Conservation (phyloP, 2,888 invertebrate species). For the Thysanoteuthis rhombus region DNA sequence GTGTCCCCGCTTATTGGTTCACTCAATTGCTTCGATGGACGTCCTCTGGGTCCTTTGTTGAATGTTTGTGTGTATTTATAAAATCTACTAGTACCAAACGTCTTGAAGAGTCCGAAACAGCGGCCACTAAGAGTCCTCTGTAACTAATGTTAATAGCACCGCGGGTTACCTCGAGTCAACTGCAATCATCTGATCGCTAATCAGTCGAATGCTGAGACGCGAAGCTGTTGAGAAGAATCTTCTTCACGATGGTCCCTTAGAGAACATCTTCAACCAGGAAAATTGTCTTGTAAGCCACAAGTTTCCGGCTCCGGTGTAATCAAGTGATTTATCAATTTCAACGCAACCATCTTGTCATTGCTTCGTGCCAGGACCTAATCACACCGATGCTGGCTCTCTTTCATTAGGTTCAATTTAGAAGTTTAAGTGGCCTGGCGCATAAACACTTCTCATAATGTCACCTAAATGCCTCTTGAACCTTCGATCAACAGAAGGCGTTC, state of each 20-base stretch:
- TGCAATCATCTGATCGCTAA: background rate
- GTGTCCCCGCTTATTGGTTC: too few species aligned
- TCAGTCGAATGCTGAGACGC: background rate
- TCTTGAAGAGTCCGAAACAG: too few species aligned
- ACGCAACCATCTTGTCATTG: background rate
- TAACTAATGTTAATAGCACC: too few species aligned
- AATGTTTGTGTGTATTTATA: too few species aligned
- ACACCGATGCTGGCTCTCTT: background rate
- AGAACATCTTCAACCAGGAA: background rate
- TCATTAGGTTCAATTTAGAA: background rate
- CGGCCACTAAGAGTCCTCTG: too few species aligned
- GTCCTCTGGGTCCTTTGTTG: too few species aligned
- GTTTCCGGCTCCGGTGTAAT: background rate
- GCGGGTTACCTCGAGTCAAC: too few species aligned
- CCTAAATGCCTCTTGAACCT: background rate
- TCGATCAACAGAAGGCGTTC: background rate
- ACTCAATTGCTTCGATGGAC: too few species aligned
- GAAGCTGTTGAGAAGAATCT: background rate
- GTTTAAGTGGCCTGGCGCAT: background rate
- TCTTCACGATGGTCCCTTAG: background rate
- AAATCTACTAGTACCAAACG: too few species aligned
- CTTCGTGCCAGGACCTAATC: background rate
- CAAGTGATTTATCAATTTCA: background rate
- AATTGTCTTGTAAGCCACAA: background rate
- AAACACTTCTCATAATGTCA: background rate